Evolutionary conservation across 2,888 invertebrate genomes (phyloP), one percentile per base, ranked within the genome.

Genomic region (Plebejus anna): DNA sequence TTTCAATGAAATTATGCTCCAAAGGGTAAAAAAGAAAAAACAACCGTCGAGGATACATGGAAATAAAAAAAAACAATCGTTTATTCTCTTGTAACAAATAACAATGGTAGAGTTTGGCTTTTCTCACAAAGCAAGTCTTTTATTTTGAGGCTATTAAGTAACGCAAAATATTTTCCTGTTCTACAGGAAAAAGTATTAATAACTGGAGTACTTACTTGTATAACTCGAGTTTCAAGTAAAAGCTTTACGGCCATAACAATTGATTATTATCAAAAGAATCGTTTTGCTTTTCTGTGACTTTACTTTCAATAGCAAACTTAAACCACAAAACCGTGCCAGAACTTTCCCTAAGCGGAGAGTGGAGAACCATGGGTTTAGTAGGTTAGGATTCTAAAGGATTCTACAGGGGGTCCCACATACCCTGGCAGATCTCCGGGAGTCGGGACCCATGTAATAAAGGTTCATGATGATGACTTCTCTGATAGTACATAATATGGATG

Each of bases 1-100:
- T 82, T 82, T 80, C 77, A 81, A 82, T 82, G 79, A 78, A 80
- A 81, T 81, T 77, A 80, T 78, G 78, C 78, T 77, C 76, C 36
- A 77, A 79, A 77, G 61, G 73, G 3, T 9, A 71, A 42, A 71
- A n/a, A 22, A 76, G 70, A 75, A 16, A 70, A 70, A 36, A 70
- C 38, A 38, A 38, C 7, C 36, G 28, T 61, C 28, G 16, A 36
- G 32, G 22, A 42, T 66, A 66, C 61, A 66, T 66, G 32, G 66
- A 16, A 66, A 66, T 5, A 66, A 66, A 32, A 66, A 66, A 32
- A 55, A 61, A 28, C 22, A 28, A 61, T 22, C 36, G 13, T 32
- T 6, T 9, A 28, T 28, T 28, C 2, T 61, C 61, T 61, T 28
- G 9, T 22, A 61, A 66, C 66, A 36, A 66, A 32, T 32, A 2